A percentile compares a stretch with the other conserved stretches of the same genome.
These are phyloP conservation scores for Neomorphus geoffroyi DNA, from an alignment of 2,797 vertebrate genomes.

Conservation along the genomic window DNA sequence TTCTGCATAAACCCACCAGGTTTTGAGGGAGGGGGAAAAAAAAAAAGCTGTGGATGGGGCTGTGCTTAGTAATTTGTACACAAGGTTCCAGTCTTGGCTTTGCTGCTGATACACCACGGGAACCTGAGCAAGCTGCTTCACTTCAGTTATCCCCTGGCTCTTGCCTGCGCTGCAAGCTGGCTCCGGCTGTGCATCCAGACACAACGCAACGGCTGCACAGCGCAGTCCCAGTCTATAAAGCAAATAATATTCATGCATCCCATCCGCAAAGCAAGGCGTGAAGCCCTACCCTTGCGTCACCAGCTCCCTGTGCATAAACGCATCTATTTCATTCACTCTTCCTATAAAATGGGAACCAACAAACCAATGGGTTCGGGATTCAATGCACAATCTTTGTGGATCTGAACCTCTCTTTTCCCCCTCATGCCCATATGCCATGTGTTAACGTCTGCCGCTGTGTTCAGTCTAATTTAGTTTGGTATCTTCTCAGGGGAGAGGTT, in stretches of 20 bases:
- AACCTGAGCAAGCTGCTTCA: not conserved
- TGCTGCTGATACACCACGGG: not conserved
- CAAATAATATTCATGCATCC: not conserved
- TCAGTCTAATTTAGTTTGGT: not conserved
- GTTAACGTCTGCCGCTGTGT: not conserved
- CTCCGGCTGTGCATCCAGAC: not conserved
- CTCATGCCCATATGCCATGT: not conserved
- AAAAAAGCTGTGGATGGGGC: not conserved
- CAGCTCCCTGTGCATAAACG: rapidly evolving
- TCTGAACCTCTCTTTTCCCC: not conserved
- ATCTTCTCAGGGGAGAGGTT: slow-evolving; percentile 12
- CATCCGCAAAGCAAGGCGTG: not conserved
- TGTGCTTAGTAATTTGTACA: not conserved
- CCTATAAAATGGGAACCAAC: not conserved
- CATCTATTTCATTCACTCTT: not conserved
- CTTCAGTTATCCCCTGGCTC: rapidly evolving
- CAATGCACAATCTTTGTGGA: not conserved
- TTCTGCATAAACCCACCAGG: not conserved
- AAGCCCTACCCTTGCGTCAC: not conserved
- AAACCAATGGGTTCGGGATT: rapidly evolving
- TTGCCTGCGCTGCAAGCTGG: rapidly evolving
- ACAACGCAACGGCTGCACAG: not conserved
- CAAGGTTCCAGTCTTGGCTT: not conserved
- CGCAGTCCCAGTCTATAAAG: not conserved
- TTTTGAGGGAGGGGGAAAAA: not conserved